Evolutionary conservation across 2,113 vertebrate genomes (phyloP).

Genomic region (Pluvialis apricaria): DNA sequence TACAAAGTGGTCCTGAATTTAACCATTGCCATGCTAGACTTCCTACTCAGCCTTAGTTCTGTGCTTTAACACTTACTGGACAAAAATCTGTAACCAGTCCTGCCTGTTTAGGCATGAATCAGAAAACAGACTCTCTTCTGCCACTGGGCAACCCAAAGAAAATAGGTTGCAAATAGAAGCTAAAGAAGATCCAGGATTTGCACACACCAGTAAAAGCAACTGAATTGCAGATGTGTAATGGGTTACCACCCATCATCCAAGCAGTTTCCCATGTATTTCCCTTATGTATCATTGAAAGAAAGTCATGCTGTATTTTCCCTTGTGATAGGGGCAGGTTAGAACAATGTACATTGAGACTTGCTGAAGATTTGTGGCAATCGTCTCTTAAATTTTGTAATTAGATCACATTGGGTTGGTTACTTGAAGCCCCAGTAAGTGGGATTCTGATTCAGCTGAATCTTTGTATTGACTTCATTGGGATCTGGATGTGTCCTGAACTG

Average conservation of each 20-base stretch:
- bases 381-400: not conserved
- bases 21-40: not conserved
- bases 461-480: not conserved
- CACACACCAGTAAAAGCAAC: not conserved
- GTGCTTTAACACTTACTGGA: not conserved
- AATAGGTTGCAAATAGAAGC: not conserved
- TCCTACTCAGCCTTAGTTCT: not conserved
- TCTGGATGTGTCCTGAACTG: not conserved
- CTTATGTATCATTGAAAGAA: not conserved
- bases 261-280: not conserved
- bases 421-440: not conserved
- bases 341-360: not conserved
- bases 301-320: not conserved
- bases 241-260: not conserved
- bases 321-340: not conserved
- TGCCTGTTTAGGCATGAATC: not conserved
- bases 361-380: not conserved
- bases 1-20: not conserved
- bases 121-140: not conserved
- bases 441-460: not conserved
- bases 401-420: not conserved
- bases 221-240: not conserved
- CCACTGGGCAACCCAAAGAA: not conserved
- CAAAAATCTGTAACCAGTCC: not conserved
- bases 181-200: not conserved